Base-by-base conservation (phyloP, 2,888 invertebrate genomes). In the Hartigia nigra region DNA sequence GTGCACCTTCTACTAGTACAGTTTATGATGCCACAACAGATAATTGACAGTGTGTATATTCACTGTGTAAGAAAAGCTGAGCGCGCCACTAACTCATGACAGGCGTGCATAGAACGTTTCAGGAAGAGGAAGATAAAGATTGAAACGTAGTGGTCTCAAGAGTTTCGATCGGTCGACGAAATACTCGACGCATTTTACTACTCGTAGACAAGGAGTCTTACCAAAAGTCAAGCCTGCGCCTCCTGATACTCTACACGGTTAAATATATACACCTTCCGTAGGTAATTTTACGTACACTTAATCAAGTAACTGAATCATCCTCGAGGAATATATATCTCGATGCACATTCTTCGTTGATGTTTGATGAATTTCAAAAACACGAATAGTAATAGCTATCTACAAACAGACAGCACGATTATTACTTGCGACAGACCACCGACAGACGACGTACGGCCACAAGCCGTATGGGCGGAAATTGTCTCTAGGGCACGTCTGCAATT, bases 121-220 rank as follows among this genome's bases (percentile, higher is more conserved):
- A 55, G 23, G 9, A 55, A 55, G 55, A 55, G 9, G 23, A 55
- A 23, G 23, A 23, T 55, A 55, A 55, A 55, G 23, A 55, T 55
- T 55, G 55, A 55, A 55, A 55, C 23, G 55, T 23, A 55, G 55
- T 55, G 23, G 55, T 23, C 2, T 55, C 55, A 23, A 23, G 23
- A 9, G 72, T 14, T 72, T 79, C 76, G 74, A 70, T 79, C 74
- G 74, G 35, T 74, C 76, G 76, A 79, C 78, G 74, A 76, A 76
- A 76, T 79, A 76, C 69, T 76, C 78, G 74, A 79, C 74, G 75
- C 78, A 79, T 76, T 74, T 79, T 35, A 72, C 32, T 69, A 70
- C 39, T 37, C 70, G 39, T 78, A 69, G 36, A 32, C 75, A 31
- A 37, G 70, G 14, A 39, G 34, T 75, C 37, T 70, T 14, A 75